Evolutionary conservation across 2,888 invertebrate genomes (phyloP).

Genomic region (Spisula solida): DNA sequence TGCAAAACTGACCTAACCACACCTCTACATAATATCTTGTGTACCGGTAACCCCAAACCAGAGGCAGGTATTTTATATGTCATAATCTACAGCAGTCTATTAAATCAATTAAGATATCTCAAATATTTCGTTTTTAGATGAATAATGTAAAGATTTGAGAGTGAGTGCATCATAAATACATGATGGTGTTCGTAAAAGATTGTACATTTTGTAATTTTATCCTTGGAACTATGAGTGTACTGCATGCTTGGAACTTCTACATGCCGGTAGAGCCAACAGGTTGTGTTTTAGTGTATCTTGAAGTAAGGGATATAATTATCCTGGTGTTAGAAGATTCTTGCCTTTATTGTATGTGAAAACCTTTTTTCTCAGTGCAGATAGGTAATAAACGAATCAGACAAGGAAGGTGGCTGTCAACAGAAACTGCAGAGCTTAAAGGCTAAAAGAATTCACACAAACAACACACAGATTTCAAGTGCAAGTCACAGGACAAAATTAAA

Average conservation of each 20-base stretch:
- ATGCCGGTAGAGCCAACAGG: neutral
- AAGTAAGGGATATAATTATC: neutral
- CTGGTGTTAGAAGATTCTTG: too few species aligned
- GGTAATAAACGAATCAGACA: too few species aligned
- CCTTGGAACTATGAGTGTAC: neutral
- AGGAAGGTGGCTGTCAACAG: too few species aligned
- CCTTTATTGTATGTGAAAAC: too few species aligned
- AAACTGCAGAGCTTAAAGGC: too few species aligned
- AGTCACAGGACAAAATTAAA: too few species aligned
- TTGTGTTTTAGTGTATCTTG: neutral
- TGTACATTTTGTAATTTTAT: conserved; percentile 9
- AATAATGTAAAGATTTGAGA: neutral
- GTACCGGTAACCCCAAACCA: too few species aligned
- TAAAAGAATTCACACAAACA: too few species aligned
- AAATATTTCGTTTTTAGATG: neutral
- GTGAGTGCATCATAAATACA: neutral
- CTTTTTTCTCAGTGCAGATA: too few species aligned
- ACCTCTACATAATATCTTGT: too few species aligned
- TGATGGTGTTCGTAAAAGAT: neutral
- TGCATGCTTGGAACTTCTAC: neutral
- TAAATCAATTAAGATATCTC: neutral
- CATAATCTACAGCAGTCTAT: neutral
- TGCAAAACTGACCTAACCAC: too few species aligned
- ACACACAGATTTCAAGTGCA: too few species aligned
- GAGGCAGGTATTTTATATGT: neutral